These are phyloP conservation scores for Thunnus albacares DNA, from an alignment of 2,797 vertebrate species.

Conservation along the genomic window DNA sequence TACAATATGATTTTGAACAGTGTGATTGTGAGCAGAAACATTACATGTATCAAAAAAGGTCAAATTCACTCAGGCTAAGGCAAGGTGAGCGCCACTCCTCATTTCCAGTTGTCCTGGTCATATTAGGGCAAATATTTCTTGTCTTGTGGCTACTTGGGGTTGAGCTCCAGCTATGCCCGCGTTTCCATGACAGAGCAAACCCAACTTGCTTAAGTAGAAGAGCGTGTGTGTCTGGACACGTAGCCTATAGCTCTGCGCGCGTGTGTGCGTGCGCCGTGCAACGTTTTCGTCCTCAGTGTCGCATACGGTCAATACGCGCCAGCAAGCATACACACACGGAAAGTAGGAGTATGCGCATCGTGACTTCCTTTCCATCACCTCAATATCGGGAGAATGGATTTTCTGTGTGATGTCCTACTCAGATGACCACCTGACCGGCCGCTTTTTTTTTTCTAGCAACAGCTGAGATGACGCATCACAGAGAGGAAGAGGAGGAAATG, in stretches of 20 bases:
- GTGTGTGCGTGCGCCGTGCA: conserved; percentile 58
- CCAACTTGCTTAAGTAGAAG: conserved; percentile 5
- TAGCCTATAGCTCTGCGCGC: conserved; percentile 58
- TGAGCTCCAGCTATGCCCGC: background rate
- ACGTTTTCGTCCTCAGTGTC: conserved; percentile 20
- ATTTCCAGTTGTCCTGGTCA: background rate
- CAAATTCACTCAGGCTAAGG: background rate
- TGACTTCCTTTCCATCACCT: conserved; percentile 47
- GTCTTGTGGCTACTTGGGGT: conserved; percentile 25
- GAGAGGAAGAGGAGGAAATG: conserved; percentile 13
- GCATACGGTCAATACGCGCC: conserved; percentile 19
- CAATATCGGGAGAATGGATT: conserved; percentile 24
- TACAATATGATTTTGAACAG: conserved; percentile 9
- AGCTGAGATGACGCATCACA: conserved; percentile 35
- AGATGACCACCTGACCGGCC: conserved; percentile 39
- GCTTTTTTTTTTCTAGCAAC: background rate
- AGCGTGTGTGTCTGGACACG: conserved; percentile 75
- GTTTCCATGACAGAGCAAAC: conserved; percentile 14
- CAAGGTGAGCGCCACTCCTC: conserved; percentile 5
- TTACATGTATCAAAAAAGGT: background rate
- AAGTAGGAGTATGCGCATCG: conserved; percentile 47
- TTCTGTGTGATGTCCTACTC: conserved; percentile 35
- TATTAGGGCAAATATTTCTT: conserved; percentile 34
- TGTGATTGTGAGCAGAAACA: background rate
- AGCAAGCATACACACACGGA: conserved; percentile 28